phyloP scores from a whole-genome alignment of 2,113 vertebrate species.

The Laticauda laticaudata region DNA sequence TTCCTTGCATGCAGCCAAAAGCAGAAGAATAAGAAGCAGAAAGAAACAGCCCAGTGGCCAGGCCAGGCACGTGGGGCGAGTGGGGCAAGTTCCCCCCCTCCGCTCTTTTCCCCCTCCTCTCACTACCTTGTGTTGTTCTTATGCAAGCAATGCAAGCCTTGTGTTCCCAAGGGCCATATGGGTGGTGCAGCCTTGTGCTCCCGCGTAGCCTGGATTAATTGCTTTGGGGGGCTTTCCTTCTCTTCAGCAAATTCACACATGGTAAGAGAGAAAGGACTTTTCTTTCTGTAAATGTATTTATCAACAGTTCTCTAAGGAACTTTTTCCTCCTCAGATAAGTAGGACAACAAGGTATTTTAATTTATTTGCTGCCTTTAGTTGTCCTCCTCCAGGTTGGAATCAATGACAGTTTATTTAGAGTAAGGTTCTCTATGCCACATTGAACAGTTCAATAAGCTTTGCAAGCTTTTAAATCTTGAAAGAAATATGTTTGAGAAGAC shows the following conservation, averaged over 20 bases:
- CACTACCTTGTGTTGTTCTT: too few relatives aligned
- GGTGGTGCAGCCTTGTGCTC: too few relatives aligned
- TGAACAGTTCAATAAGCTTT: slow-evolving; percentile 47
- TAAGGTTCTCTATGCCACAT: slow-evolving; percentile 30
- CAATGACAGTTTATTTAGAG: slow-evolving; percentile 37
- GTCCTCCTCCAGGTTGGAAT: slow-evolving; percentile 28
- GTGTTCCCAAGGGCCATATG: too few relatives aligned
- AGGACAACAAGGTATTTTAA: neutral
- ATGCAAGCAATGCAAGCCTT: too few relatives aligned
- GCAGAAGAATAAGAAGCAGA: too few relatives aligned
- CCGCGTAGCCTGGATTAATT: too few relatives aligned
- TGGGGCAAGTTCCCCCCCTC: too few relatives aligned
- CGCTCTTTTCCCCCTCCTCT: too few relatives aligned
- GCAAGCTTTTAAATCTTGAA: slow-evolving; percentile 33
- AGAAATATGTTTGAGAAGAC: slow-evolving; percentile 41
- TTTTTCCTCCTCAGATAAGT: slow-evolving; percentile 14
- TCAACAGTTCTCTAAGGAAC: neutral
- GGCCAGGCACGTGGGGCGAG: too few relatives aligned
- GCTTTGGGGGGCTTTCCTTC: neutral
- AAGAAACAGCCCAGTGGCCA: too few relatives aligned
- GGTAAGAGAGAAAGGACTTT: neutral
- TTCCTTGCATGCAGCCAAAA: too few relatives aligned
- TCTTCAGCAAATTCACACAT: neutral
- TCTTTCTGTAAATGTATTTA: neutral
- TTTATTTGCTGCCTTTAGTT: slow-evolving; percentile 33